A percentile compares a stretch with the other conserved stretches of the same genome.
These are phyloP conservation scores for Aphis gossypii DNA, from an alignment of 1,140 invertebrate species.

Conservation along the genomic window DNA sequence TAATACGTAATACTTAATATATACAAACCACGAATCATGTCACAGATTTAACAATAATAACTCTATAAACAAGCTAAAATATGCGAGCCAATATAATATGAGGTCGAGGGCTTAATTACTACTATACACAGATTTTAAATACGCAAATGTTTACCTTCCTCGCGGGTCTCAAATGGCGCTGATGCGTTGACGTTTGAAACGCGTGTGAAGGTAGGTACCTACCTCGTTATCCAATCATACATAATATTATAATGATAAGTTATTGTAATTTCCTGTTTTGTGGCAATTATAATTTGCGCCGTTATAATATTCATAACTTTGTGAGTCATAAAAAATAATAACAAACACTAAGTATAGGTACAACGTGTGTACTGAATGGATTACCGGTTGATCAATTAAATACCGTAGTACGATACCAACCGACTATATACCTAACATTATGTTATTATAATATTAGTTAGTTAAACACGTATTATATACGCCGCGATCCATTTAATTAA, in stretches of 20 bases:
- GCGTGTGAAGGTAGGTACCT: neutral
- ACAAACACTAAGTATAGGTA: neutral
- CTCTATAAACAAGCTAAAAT: neutral
- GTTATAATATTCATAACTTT: neutral
- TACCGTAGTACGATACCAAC: neutral
- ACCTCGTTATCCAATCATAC: neutral
- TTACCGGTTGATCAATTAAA: neutral
- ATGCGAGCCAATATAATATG: neutral
- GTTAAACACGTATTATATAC: neutral
- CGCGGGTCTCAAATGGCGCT: neutral
- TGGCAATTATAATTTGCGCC: neutral
- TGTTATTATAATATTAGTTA: neutral
- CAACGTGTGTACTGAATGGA: neutral
- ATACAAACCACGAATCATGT: neutral
- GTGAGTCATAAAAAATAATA: neutral
- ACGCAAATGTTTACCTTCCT: constrained; percentile 8
- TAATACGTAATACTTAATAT: no score
- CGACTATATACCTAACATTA: no score
- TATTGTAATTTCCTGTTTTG: neutral
- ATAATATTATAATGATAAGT: constrained; percentile 20
- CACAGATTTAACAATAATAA: neutral
- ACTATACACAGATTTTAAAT: constrained; percentile 2
- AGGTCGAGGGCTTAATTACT: constrained; percentile 1
- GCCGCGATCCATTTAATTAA: neutral
- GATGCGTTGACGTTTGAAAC: constrained; percentile 14